phyloP scores from a whole-genome alignment of 1,140 invertebrate species.

The Nymphalis io region DNA sequence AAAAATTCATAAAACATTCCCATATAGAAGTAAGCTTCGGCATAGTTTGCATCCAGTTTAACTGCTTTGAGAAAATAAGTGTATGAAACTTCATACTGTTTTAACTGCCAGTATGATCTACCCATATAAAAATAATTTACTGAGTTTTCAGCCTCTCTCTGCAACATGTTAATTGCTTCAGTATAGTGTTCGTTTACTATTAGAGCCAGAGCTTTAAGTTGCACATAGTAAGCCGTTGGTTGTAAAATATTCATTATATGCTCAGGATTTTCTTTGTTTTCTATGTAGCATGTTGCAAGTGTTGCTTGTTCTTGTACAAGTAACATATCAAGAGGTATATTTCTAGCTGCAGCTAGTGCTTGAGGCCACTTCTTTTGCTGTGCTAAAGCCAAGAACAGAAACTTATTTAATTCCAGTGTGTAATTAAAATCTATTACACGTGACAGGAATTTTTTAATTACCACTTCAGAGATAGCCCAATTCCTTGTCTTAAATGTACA shows the following conservation, averaged over 20 bases:
- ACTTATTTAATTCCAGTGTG: too few species aligned
- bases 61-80: neutral
- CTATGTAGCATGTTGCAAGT: neutral
- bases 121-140: neutral
- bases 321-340: neutral
- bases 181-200: neutral
- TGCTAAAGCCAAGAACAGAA: too few species aligned
- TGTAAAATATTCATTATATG: neutral
- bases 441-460: too few species aligned
- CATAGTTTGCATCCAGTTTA: neutral
- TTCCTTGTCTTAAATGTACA: too few species aligned
- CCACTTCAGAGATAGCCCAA: too few species aligned
- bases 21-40: neutral
- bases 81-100: neutral
- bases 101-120: neutral
- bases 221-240: neutral
- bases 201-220: neutral
- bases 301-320: neutral
- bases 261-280: neutral
- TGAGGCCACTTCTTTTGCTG: neutral
- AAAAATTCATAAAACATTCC: neutral
- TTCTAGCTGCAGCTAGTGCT: neutral
- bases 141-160: neutral
- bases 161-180: neutral
- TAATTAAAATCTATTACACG: too few species aligned